These are phyloP conservation scores for Pedetes capensis DNA, from an alignment of 2,113 vertebrate genomes.

Conservation along the genomic window DNA sequence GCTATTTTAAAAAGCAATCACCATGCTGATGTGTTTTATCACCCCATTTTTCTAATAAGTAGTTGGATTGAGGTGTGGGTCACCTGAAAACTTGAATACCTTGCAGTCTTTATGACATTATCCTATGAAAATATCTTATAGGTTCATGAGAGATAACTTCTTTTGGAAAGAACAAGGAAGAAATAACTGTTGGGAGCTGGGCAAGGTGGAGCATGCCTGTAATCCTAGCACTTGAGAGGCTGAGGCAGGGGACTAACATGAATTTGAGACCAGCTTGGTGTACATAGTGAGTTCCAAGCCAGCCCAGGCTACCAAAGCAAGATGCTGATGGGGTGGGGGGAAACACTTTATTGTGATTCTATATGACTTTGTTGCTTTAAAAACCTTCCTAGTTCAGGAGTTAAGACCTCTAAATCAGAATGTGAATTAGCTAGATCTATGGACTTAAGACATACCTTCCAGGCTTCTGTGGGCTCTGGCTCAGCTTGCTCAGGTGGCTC, in stretches of 20 bases:
- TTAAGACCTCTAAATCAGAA: not conserved
- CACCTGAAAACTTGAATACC: conserved; percentile 30
- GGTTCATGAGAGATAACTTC: not conserved
- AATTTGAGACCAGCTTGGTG: too few relatives aligned
- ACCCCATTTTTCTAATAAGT: not conserved
- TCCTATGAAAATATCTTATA: not conserved
- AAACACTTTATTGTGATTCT: not conserved
- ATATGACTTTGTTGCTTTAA: not conserved
- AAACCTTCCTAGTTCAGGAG: not conserved
- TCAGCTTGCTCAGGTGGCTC: conserved; percentile 75
- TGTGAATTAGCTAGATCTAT: not conserved
- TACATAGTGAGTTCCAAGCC: too few relatives aligned
- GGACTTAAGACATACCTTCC: conserved; percentile 86
- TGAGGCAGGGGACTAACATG: too few relatives aligned
- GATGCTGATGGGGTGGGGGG: too few relatives aligned
- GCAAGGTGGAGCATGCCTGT: too few relatives aligned
- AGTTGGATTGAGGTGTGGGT: not conserved
- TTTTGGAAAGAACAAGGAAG: conserved; percentile 35
- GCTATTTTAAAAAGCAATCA: conserved; percentile 33
- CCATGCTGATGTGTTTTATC: not conserved
- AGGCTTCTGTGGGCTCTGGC: conserved; percentile 80
- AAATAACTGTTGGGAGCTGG: too few relatives aligned
- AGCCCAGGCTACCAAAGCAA: too few relatives aligned
- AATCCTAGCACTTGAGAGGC: too few relatives aligned
- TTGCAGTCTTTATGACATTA: not conserved